Evolutionary conservation across 2,888 invertebrate genomes (phyloP), one percentile per base, ranked within the genome.

Genomic region (Folsomia manolachei): DNA sequence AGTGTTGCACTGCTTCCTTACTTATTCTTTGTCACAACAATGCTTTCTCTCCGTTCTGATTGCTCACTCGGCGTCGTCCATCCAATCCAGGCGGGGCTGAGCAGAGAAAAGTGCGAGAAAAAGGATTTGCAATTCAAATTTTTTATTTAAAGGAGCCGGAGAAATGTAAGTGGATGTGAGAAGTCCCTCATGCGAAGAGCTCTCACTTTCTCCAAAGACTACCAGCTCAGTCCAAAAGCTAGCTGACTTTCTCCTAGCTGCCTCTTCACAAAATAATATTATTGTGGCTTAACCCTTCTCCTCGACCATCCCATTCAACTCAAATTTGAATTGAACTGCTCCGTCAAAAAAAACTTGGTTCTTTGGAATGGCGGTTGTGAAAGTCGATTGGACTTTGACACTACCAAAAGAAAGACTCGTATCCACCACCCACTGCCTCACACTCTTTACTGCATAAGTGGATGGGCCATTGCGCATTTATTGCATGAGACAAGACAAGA

Each of bases 91-190:
- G 7, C 39, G 39, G 7, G 39, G 39, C 4, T 14, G 39, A 39
- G 39, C 7, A 39, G 39, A 14, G 39, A 27, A 64, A 26, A 64
- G 27, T 24, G 64, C 64, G 64, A 64, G 64, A 27, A 64, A 14
- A 27, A 19, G 27, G 27, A 64, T 64, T 64, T 64, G 27, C 64
- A 64, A 64, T 64, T 64, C 27, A 64, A 64, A 64, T 64, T 64
- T 64, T 64, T 64, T 26, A 64, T 64, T 27, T 27, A 64, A 64
- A 64, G 39, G 39, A 39, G 39, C 39, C 39, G 39, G 39, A 39
- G 39, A 39, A 39, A 39, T n/a, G 39, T 39, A 39, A 39, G 39
- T 39, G 39, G 39, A 64, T 64, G 64, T 26, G 27, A 62, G 62
- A 64, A 27, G 64, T 39, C 39, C 39, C 39, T 39, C 39, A 39